These are phyloP conservation scores for Protonibea diacanthus DNA, from an alignment of 2,797 vertebrate species.

Conservation along the genomic window DNA sequence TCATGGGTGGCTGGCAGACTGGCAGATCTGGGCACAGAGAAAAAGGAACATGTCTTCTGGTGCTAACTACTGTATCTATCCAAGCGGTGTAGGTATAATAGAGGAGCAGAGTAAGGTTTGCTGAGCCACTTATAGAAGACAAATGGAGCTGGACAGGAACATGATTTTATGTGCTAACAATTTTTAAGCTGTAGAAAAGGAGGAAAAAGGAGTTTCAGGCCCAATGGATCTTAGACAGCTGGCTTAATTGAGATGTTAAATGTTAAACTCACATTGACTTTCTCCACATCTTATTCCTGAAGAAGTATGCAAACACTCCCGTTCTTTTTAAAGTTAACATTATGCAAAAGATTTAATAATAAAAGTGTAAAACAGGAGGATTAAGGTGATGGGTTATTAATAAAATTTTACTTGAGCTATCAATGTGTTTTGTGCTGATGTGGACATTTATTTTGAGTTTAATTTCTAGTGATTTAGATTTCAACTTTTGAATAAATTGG, in stretches of 20 bases:
- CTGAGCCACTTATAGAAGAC: constrained; percentile 70
- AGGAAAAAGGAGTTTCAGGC: constrained; percentile 32
- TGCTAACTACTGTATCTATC: constrained; percentile 71
- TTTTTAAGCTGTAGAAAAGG: constrained; percentile 51
- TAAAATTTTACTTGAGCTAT: neutral
- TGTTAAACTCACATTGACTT: constrained; percentile 40
- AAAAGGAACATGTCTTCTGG: constrained; percentile 67
- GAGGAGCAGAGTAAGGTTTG: constrained; percentile 66
- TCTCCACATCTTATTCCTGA: constrained; percentile 19
- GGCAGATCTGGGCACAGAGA: constrained; percentile 62
- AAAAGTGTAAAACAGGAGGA: neutral
- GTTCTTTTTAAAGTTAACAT: constrained; percentile 14
- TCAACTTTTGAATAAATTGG: neutral
- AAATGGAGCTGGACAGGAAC: constrained; percentile 74
- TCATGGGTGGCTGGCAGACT: constrained; percentile 67
- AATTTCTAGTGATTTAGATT: neutral
- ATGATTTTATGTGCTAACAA: constrained; percentile 68
- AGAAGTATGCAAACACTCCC: neutral
- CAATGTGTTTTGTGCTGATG: neutral
- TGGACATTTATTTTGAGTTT: neutral
- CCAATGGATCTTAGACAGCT: constrained; percentile 29
- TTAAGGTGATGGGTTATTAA: neutral
- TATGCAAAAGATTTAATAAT: neutral
- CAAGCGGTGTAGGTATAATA: constrained; percentile 69
- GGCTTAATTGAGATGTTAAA: constrained; percentile 61